A percentile compares a stretch with the other conserved stretches of the same genome.
Evolutionary conservation across 2,888 invertebrate genomes (phyloP).

Genomic region (Halictus quadricinctus): DNA sequence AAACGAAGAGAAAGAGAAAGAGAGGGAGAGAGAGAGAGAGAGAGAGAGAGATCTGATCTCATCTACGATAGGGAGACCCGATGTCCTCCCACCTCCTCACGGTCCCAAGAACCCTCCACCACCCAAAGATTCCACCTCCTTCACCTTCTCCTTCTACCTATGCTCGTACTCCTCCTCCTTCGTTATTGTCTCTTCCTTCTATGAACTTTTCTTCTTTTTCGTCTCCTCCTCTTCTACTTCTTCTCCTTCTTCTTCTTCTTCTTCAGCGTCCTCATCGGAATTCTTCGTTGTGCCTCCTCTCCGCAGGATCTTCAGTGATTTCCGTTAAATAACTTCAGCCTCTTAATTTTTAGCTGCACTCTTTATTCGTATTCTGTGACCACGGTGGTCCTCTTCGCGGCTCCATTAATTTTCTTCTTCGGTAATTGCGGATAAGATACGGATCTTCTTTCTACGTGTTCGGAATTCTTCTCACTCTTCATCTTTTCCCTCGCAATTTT

Average conservation of each 20-base stretch:
- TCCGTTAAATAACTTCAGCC: neutral
- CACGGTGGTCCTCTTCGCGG: neutral
- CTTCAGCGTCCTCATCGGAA: neutral
- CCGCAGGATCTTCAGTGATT: neutral
- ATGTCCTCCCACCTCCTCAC: constrained; percentile 70
- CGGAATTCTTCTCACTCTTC: neutral
- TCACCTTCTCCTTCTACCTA: constrained; percentile 54
- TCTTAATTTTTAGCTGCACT: neutral
- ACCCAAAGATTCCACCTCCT: constrained; percentile 64
- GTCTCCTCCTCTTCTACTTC: constrained; percentile 7
- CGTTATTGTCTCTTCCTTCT: constrained; percentile 25
- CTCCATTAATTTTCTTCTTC: neutral
- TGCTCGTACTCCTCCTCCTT: constrained; percentile 48
- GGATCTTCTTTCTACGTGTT: neutral
- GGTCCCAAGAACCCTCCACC: constrained; percentile 60
- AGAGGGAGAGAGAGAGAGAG: constrained; percentile 47
- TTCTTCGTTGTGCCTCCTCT: neutral
- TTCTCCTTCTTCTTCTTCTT: neutral
- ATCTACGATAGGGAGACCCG: constrained; percentile 76
- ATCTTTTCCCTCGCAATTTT: neutral
- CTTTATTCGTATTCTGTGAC: neutral
- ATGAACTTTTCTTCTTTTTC: constrained; percentile 34
- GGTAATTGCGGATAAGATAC: neutral
- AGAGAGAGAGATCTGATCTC: constrained; percentile 76
- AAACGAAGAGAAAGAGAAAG: neutral